Evolutionary conservation across 2,113 vertebrate species (phyloP).

Genomic region (Aphelocoma coerulescens): DNA sequence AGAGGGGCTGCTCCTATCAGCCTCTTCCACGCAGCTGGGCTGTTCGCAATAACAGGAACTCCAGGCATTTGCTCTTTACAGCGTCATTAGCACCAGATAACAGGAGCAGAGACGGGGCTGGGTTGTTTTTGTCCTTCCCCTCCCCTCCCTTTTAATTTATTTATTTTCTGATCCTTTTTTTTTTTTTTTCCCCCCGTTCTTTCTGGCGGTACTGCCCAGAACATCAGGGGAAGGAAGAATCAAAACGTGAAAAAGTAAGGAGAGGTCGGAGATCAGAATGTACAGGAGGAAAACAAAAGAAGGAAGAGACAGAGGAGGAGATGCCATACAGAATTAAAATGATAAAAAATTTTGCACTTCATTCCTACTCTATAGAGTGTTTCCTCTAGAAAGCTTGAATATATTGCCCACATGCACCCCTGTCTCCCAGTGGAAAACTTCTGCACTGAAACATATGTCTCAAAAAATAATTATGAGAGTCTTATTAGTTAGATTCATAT

Average conservation of each 20-base stretch:
- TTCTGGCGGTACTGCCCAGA: not conserved
- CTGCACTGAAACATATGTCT: not conserved
- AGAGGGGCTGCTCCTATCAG: not conserved
- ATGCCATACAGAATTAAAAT: not conserved
- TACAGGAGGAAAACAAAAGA: not conserved
- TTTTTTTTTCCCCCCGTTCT: accelerated
- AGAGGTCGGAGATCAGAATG: not conserved
- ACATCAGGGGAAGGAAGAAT: not conserved
- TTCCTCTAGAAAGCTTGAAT: not conserved
- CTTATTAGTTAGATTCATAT: not conserved
- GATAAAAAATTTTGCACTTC: not conserved
- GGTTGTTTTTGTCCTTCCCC: not conserved
- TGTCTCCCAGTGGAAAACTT: not conserved
- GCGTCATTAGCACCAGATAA: conserved; percentile 9
- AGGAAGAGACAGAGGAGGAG: not conserved
- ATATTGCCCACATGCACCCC: not conserved
- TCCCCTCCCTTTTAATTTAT: accelerated
- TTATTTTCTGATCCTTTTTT: too few species aligned
- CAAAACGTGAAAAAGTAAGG: not conserved
- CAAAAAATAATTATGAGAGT: not conserved
- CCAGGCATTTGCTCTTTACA: not conserved
- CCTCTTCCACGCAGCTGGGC: not conserved
- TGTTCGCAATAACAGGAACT: not conserved
- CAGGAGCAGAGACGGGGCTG: not conserved
- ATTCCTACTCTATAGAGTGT: not conserved